Evolutionary conservation across 1,140 invertebrate species (phyloP), one percentile per base, ranked within the genome.

Genomic region (Reticulitermes speratus): DNA sequence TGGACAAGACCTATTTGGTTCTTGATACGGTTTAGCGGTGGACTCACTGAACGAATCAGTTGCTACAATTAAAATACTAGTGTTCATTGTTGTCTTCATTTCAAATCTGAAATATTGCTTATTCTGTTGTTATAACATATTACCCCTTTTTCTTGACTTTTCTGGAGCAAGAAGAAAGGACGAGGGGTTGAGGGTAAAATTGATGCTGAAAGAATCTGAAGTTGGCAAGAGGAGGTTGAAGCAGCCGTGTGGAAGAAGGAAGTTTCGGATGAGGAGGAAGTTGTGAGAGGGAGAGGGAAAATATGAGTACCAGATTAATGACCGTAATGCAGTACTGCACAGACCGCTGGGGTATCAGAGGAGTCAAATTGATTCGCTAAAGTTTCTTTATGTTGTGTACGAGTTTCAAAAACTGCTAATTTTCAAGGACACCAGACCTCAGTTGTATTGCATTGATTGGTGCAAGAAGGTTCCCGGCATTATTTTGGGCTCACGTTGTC

Each of bases 221-320:
- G 65, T 30, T 75, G 65, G 65, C 65, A 75, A 75, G 65, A 75
- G 65, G 65, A 2, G 65, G 65, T 25, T 16, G 65, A 75, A 30
- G 25, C 65, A 75, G 8, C 65, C 25, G n/a, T 75, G 65, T 30
- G 65, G 65, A 75, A 75, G 65, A 16, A 75, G 65, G 65, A 25
- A 30, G 65, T 75, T 59, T 55, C 23, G 16, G 84, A 32, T 19
- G 84, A 45, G 44, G 52, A 52, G 44, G 52, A 52, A 52, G 84
- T 52, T 65, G n/a, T 3, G 45, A 9, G 84, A 55, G 32, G 11
- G 9, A n/a, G 25, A 38, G 84, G 14, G 84, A 21, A 59, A 59
- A 65, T 52, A 38, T 32, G 55, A 65, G 48, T 84, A 45, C 55
- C 84, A 84, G 23, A 84, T 25, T 84, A 59, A 84, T 84, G 84